phyloP scores from a whole-genome alignment of 2,797 vertebrate genomes.

The Odontamblyopus rebecca region DNA sequence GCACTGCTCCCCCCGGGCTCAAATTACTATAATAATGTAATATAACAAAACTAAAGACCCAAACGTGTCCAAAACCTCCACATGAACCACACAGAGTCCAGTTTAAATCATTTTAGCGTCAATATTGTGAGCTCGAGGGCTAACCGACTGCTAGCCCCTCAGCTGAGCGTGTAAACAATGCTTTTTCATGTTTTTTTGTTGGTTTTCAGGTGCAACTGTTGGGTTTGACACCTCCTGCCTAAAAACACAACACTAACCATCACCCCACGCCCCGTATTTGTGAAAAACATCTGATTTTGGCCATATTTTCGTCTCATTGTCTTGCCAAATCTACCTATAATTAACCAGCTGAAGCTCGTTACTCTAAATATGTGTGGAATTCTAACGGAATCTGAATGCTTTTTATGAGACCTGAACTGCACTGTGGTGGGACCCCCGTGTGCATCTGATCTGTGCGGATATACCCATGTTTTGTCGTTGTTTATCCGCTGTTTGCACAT shows the following conservation, averaged over 20 bases:
- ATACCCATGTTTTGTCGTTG: not conserved
- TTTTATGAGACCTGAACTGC: not conserved
- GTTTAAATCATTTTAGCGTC: fast-evolving
- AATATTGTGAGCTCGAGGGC: not conserved
- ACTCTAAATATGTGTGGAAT: not conserved
- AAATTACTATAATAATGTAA: not conserved
- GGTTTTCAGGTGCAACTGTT: not conserved
- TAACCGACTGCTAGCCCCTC: not conserved
- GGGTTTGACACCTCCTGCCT: not conserved
- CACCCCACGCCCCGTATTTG: too few relatives aligned
- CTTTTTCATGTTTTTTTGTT: not conserved
- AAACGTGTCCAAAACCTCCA: not conserved
- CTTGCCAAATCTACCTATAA: not conserved
- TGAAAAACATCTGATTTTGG: not conserved
- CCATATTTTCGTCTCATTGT: not conserved
- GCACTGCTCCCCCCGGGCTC: conserved; percentile 3
- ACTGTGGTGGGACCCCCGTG: not conserved
- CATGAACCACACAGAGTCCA: fast-evolving
- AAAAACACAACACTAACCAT: not conserved
- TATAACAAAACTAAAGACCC: not conserved
- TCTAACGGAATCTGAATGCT: not conserved
- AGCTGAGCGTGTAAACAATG: conserved; percentile 2
- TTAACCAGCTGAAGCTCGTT: not conserved
- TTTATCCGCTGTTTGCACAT: not conserved
- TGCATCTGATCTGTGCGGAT: not conserved